Conservation (phyloP, 2,888 invertebrate genomes). For the Andrena hattorfiana region DNA sequence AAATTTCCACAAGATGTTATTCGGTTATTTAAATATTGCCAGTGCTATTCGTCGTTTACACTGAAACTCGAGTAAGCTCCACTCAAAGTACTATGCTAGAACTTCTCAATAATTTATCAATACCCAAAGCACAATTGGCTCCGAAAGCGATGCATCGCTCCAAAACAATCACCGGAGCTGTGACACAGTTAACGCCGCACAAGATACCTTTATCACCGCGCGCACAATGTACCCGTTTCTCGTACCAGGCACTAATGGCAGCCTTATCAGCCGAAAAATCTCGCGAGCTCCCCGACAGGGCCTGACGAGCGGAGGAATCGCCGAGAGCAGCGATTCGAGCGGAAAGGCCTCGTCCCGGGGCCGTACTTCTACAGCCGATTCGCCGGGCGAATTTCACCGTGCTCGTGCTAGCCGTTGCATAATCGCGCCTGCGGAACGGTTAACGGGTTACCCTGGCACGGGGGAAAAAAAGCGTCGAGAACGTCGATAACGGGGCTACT, state of each 20-base stretch:
- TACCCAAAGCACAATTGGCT: neutral
- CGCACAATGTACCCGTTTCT: neutral
- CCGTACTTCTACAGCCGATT: neutral
- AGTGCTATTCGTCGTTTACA: neutral
- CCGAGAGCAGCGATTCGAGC: neutral
- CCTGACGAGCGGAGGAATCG: too few relatives aligned
- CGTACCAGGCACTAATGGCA: neutral
- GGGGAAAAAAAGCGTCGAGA: neutral
- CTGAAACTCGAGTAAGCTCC: neutral
- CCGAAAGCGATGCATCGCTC: neutral
- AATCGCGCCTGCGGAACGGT: constrained; percentile 15
- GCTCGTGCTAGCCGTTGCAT: constrained; percentile 22
- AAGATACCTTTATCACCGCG: constrained; percentile 21
- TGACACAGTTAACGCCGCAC: neutral
- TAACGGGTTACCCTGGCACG: constrained; percentile 25
- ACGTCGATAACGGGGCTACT: constrained; percentile 32
- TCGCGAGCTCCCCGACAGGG: neutral
- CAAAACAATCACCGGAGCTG: too few relatives aligned
- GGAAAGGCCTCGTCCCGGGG: neutral
- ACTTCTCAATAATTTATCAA: neutral
- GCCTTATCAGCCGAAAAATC: neutral
- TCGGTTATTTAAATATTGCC: too few relatives aligned
- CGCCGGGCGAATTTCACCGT: constrained; percentile 14
- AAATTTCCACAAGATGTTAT: too few relatives aligned
- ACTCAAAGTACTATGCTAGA: neutral